Percentiles rank a stretch among this genome's conserved stretches.
Conservation (phyloP, 2,888 invertebrate genomes). For the Cataglyphis rosenhaueri region DNA sequence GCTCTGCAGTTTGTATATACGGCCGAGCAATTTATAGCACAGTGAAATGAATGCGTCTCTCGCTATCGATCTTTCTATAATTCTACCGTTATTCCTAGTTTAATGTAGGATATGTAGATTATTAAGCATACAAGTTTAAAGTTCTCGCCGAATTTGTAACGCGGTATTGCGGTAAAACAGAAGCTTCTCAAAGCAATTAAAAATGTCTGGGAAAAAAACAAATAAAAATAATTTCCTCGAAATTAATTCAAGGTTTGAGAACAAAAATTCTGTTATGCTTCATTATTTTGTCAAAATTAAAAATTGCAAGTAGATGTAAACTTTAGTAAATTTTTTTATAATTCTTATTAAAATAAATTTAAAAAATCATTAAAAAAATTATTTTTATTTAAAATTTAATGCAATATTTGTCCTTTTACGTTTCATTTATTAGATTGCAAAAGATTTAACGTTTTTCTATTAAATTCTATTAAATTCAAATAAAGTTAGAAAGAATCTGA, state of each 20-base stretch:
- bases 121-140: conserved; percentile 14
- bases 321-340: neutral
- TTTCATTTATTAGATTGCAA: neutral
- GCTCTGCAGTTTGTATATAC: conserved; percentile 52
- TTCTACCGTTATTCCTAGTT: conserved; percentile 31
- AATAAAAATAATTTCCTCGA: neutral
- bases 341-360: neutral
- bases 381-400: neutral
- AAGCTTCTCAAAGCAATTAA: neutral
- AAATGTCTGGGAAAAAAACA: neutral
- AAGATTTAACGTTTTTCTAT: neutral
- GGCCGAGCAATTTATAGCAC: conserved; percentile 19
- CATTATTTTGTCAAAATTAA: conserved; percentile 2
- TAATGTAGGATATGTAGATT: conserved; percentile 18
- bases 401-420: neutral
- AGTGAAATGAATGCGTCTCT: conserved; percentile 27
- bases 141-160: conserved; percentile 11
- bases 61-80: conserved; percentile 36
- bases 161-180: neutral
- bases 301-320: neutral
- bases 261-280: neutral
- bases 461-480: neutral
- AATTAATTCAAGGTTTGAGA: neutral
- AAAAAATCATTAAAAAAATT: neutral
- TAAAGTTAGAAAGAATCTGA: neutral